A percentile compares a stretch with the other conserved stretches of the same genome.
Conservation (phyloP, 2,888 invertebrate species). For the Papilio gigon region DNA sequence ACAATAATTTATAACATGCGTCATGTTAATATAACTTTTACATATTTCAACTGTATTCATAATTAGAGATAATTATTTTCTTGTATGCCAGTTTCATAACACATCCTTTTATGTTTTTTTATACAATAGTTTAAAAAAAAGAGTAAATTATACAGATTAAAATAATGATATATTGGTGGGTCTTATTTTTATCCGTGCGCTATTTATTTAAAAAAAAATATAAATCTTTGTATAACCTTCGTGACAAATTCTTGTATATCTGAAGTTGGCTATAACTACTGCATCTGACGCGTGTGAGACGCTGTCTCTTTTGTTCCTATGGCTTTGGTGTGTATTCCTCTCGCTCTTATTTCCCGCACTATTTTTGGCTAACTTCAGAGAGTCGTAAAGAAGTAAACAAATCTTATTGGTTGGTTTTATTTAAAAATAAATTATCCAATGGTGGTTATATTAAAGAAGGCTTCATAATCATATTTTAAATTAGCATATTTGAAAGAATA, state of each 20-base stretch:
- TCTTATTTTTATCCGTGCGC: not conserved
- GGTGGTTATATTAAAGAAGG: not conserved
- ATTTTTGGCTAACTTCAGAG: conserved; percentile 6
- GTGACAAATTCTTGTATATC: not conserved
- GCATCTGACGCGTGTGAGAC: not conserved
- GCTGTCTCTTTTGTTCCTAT: not conserved
- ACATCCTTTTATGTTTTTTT: not conserved
- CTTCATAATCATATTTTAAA: not conserved
- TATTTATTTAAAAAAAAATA: not conserved
- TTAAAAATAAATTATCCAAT: not conserved
- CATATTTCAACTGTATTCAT: conserved; percentile 9
- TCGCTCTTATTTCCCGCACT: not conserved
- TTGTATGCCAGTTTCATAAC: not conserved
- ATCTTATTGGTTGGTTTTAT: not conserved
- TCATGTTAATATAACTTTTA: conserved; percentile 11
- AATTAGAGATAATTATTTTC: not conserved
- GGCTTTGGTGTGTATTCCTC: not conserved
- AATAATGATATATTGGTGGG: not conserved
- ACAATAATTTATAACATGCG: not conserved
- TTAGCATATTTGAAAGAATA: too few relatives aligned
- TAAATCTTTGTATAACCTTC: not conserved
- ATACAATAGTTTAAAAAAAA: not conserved
- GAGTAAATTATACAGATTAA: not conserved
- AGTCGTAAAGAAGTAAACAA: not conserved
- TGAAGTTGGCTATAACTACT: conserved; percentile 7